Percentiles rank a stretch among this genome's conserved stretches.
These are phyloP conservation scores for Cryptocephalus moraei DNA, from an alignment of 2,888 invertebrate genomes.

Conservation along the genomic window DNA sequence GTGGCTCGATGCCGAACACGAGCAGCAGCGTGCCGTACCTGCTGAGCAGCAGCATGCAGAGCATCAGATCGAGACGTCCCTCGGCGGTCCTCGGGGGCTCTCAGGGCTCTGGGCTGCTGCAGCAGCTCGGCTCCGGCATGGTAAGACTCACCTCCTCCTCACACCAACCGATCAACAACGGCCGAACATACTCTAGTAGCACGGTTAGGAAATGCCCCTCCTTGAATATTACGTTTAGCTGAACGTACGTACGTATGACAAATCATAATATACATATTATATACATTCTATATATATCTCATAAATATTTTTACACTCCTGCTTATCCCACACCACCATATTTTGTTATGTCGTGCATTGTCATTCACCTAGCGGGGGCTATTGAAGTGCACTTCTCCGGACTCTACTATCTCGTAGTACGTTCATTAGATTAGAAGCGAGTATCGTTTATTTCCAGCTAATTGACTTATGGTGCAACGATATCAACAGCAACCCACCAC, in stretches of 20 bases:
- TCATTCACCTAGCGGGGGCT: conserved; percentile 38
- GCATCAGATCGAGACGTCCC: conserved; percentile 63
- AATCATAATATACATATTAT: not conserved
- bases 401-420: conserved; percentile 6
- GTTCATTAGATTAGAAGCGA: too few relatives aligned
- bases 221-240: conserved; percentile 61
- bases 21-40: conserved; percentile 82
- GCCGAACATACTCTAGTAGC: conserved; percentile 45
- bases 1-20: conserved; percentile 83
- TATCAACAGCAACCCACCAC: too few relatives aligned
- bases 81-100: conserved; percentile 63
- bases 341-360: conserved; percentile 29
- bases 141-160: conserved; percentile 69
- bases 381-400: conserved; percentile 14
- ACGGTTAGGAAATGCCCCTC: conserved; percentile 67
- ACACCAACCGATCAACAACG: conserved; percentile 38
- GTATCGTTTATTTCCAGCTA: too few relatives aligned
- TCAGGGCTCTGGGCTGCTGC: conserved; percentile 44
- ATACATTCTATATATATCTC: not conserved
- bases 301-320: conserved; percentile 10
- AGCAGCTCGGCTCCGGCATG: conserved; percentile 73
- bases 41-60: conserved; percentile 69
- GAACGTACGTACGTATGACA: conserved; percentile 36
- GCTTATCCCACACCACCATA: conserved; percentile 13
- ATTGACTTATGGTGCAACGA: too few relatives aligned